Evolutionary conservation across 2,113 vertebrate genomes (phyloP).

Genomic region (Corythornis vintsioides): DNA sequence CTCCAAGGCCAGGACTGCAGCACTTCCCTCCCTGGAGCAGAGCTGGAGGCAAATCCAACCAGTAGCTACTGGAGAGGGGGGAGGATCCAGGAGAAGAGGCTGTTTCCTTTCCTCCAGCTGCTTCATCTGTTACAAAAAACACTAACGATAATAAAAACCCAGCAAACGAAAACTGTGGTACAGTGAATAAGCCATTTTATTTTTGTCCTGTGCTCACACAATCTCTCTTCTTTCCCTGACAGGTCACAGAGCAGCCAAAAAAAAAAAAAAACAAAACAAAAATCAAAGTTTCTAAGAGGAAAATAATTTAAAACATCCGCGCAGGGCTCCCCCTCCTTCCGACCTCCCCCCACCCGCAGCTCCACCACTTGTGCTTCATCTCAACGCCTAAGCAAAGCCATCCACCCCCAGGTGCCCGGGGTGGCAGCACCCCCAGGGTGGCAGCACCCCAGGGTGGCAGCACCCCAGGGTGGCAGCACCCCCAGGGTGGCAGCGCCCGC

Average conservation of each 20-base stretch:
- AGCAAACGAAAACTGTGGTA: neutral
- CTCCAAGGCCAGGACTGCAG: neutral
- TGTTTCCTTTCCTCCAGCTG: fast-evolving
- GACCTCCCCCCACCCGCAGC: conserved; percentile 39
- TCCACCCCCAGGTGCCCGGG: neutral
- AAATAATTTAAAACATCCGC: conserved; percentile 59
- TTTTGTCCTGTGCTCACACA: conserved; percentile 81
- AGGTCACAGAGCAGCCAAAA: conserved; percentile 71
- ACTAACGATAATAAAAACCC: neutral
- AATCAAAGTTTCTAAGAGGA: conserved; percentile 77
- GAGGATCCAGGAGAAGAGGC: neutral
- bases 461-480: neutral
- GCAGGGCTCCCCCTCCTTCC: conserved; percentile 52
- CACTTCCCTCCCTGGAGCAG: fast-evolving
- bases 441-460: neutral
- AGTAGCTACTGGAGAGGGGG: neutral
- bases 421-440: neutral
- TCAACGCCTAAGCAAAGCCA: neutral
- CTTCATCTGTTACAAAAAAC: neutral
- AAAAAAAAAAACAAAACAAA: conserved; percentile 9
- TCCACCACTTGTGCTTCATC: conserved; percentile 60
- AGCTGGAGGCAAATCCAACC: neutral
- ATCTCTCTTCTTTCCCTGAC: conserved; percentile 74
- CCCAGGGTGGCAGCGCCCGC: neutral
- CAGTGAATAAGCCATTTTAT: conserved; percentile 79